Base-by-base conservation (phyloP, 1,140 invertebrate genomes). In the Drosophila subpulchrella region DNA sequence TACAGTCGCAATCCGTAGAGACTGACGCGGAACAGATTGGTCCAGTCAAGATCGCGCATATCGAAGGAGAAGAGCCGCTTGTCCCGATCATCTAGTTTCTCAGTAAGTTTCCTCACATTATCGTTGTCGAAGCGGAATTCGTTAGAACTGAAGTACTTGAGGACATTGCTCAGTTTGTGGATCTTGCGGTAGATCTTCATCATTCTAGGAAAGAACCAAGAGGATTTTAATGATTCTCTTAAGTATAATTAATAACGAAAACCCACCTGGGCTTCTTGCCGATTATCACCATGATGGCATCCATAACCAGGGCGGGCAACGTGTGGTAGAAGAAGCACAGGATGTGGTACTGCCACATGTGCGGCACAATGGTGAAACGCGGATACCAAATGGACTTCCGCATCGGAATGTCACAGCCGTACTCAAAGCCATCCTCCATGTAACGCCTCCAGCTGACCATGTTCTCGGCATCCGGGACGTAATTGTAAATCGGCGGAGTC, bases 101-200 rank as follows among this genome's bases (percentile, higher is more conserved):
- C 81, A 81, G 95, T 93, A 54, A 98, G 91, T n/a, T 85, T 85
- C 36, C 94, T 92, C 0, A 95, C 93, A 83, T 97, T 97, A 1
- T 94, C 92, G 75, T 96, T 96, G 17, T 94, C 91, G 78, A 97
- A 97, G 36, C 94, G 93, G 95, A 96, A 97, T 74, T 96, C 93
- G 44, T 94, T 93, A 0, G 93, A 93, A 17, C 95, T 94, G 86
- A 97, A 97, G 86, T 95, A 97, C 41, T 95, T 94, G 15, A 97
- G 93, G 4, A 95, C 94, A 15, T 93, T 93, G 20, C 95, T 94
- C 54, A 96, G 95, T 84, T 96, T 95, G 62, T 95, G 94, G 42
- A 97, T 94, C 91, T 96, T 96, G 17, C 93, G 93, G 80, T 97
- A 97, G 10, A 96, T 94, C 81, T 95, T 94, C 34, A 95, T 93